Evolutionary conservation across 35 echinoderm and acorn worm species (phyloP).

Genomic region (Lytechinus pictus): DNA sequence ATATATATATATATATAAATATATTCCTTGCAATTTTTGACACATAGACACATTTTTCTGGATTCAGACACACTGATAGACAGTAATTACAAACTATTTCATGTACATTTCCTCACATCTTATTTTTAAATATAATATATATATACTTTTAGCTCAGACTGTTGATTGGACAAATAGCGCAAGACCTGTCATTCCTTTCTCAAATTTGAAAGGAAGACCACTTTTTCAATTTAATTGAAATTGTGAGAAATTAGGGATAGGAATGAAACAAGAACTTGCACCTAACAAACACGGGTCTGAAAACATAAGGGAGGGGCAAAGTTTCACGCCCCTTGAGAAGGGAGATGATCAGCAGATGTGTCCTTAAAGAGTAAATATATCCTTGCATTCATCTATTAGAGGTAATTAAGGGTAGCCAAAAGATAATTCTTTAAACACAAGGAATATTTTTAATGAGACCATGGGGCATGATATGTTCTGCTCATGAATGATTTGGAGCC

Average conservation of each 20-base stretch:
- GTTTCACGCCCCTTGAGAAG: conserved; percentile 7
- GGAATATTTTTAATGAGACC: not conserved
- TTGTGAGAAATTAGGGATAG: not conserved
- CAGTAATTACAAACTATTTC: too few relatives aligned
- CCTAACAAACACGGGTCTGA: not conserved
- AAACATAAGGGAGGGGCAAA: not conserved
- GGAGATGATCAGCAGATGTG: not conserved
- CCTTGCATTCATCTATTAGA: not conserved
- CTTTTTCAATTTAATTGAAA: not conserved
- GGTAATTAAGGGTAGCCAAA: not conserved
- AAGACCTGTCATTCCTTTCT: not conserved
- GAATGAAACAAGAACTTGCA: not conserved
- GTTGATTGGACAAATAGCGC: too few relatives aligned
- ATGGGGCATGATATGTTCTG: too few relatives aligned
- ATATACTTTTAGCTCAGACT: too few relatives aligned
- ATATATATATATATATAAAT: too few relatives aligned
- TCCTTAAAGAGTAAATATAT: not conserved
- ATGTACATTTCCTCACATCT: too few relatives aligned
- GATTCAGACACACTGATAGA: too few relatives aligned
- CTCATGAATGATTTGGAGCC: too few relatives aligned
- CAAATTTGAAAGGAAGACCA: not conserved
- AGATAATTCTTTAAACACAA: not conserved
- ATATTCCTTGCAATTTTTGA: too few relatives aligned
- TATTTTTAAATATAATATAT: too few relatives aligned
- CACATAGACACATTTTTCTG: too few relatives aligned